Percentiles rank a stretch among this genome's conserved stretches.
Conservation (phyloP, 1,140 invertebrate species). For the Zaprionus lachaisei region DNA sequence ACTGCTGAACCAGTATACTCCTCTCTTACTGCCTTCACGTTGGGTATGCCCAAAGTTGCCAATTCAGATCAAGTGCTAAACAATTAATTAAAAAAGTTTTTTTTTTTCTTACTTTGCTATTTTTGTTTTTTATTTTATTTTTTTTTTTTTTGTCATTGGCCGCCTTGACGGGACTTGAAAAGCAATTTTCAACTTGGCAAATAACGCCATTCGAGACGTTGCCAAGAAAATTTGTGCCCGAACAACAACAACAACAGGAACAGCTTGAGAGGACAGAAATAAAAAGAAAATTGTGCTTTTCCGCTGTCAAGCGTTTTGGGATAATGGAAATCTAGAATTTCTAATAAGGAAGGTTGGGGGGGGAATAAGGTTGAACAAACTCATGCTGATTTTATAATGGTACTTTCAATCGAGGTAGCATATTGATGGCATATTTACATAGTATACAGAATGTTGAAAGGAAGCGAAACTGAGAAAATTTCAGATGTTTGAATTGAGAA, state of each 20-base stretch:
- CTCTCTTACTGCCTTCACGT: not conserved
- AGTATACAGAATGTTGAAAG: not conserved
- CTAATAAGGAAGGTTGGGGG: not conserved
- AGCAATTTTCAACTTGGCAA: slow-evolving; percentile 69
- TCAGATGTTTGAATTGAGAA: not conserved
- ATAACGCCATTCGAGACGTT: slow-evolving; percentile 16
- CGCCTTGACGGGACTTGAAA: slow-evolving; percentile 44
- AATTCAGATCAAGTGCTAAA: slow-evolving; percentile 67
- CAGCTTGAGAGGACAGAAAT: not conserved
- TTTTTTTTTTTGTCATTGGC: slow-evolving; percentile 24
- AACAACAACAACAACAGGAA: slow-evolving; percentile 28
- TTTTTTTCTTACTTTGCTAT: slow-evolving; percentile 31
- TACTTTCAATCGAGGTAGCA: not conserved
- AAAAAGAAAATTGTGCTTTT: slow-evolving; percentile 21
- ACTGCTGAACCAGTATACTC: not conserved
- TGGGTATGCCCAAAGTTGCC: not conserved
- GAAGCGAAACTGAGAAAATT: no score
- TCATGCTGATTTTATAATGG: slow-evolving; percentile 2
- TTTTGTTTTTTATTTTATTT: not conserved
- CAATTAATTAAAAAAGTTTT: slow-evolving; percentile 74
- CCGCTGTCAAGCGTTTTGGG: slow-evolving; percentile 11
- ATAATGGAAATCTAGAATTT: slow-evolving; percentile 12
- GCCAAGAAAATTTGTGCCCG: slow-evolving; percentile 19
- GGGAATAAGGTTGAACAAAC: not conserved
- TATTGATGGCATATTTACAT: not conserved